phyloP scores from a whole-genome alignment of 35 echinoderm and acorn worm species.

The Ophioderma brevispina region DNA sequence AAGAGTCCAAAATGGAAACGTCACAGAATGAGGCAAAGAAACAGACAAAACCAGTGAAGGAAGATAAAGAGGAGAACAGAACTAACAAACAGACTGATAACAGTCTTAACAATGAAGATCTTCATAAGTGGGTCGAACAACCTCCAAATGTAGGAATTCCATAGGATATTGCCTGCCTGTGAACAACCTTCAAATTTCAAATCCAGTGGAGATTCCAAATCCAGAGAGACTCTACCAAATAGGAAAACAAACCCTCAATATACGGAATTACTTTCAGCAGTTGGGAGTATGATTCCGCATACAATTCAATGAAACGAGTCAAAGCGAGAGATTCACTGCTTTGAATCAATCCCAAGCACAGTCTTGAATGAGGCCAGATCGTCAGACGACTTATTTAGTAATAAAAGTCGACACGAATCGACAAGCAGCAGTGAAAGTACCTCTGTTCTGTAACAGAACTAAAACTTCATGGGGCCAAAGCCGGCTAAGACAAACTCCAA shows the following conservation, averaged over 20 bases:
- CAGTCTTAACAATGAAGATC: background rate
- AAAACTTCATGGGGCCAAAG: no score
- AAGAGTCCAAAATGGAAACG: background rate
- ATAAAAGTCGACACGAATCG: background rate
- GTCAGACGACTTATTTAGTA: background rate
- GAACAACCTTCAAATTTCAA: no score
- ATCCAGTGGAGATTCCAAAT: background rate
- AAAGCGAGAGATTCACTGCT: background rate
- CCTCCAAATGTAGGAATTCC: no score
- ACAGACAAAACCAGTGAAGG: background rate
- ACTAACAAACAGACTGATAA: background rate
- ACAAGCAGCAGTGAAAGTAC: background rate
- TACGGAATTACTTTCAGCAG: no score
- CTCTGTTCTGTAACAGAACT: background rate
- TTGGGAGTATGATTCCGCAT: no score
- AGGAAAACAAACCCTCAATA: background rate
- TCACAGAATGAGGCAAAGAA: no score
- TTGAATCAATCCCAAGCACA: background rate
- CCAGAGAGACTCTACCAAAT: background rate
- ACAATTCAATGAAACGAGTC: background rate
- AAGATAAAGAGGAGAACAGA: background rate
- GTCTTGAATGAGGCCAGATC: background rate
- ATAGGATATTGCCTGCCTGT: no score
- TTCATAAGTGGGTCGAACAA: background rate
- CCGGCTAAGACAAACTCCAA: no score